phyloP scores from a whole-genome alignment of 2,113 vertebrate genomes.

The Sarotherodon lohbergeri region DNA sequence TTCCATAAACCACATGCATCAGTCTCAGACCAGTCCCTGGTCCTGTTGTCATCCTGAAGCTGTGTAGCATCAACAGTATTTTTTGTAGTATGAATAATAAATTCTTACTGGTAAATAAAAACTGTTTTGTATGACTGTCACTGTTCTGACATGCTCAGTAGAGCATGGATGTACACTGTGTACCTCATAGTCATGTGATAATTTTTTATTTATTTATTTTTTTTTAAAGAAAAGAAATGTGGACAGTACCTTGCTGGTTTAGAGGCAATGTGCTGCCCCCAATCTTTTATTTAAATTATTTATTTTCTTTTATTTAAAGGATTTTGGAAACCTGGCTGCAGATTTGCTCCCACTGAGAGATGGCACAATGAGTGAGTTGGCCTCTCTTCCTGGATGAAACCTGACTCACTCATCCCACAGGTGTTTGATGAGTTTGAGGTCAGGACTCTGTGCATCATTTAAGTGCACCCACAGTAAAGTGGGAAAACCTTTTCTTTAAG shows the following conservation, averaged over 20 bases:
- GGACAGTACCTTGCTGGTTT: not conserved
- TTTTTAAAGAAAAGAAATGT: not conserved
- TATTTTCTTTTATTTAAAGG: not conserved
- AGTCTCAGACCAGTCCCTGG: not conserved
- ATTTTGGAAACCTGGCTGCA: not conserved
- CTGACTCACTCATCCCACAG: not conserved
- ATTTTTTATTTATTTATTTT: not conserved
- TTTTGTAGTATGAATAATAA: conserved; percentile 25
- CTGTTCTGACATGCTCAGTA: not conserved
- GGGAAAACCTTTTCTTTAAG: not conserved
- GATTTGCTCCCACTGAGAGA: not conserved
- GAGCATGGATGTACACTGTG: not conserved
- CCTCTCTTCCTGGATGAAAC: not conserved
- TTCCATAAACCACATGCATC: not conserved
- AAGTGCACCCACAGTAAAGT: not conserved
- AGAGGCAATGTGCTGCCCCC: not conserved
- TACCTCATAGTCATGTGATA: not conserved
- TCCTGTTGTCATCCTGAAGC: not conserved
- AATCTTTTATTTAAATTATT: not conserved
- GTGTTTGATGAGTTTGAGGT: not conserved
- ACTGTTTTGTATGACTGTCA: not conserved
- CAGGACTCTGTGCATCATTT: not conserved
- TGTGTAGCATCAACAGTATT: not conserved
- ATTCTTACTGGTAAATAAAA: not conserved
- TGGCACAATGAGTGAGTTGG: not conserved